A percentile compares a stretch with the other conserved stretches of the same genome.
Conservation (phyloP, 2,888 invertebrate species). For the Myopa testacea region DNA sequence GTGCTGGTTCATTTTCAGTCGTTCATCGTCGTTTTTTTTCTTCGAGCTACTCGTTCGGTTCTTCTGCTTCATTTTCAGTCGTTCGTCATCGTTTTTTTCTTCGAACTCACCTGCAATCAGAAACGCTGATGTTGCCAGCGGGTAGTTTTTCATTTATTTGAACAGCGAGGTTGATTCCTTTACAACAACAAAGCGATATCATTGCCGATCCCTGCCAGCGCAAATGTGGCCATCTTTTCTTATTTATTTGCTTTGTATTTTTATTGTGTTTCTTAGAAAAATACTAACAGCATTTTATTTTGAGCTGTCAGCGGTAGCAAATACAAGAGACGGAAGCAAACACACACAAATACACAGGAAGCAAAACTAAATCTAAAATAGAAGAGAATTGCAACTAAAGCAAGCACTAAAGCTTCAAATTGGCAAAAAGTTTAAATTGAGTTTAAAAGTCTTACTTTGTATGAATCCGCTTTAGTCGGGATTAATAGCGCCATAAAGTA, state of each 20-base stretch:
- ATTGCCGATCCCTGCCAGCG: neutral
- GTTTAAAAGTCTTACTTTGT: neutral
- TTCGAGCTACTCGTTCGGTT: neutral
- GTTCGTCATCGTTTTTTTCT: neutral
- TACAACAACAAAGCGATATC: neutral
- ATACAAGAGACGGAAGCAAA: neutral
- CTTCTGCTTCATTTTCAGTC: neutral
- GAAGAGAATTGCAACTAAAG: neutral
- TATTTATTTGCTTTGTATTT: neutral
- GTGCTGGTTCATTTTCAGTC: neutral
- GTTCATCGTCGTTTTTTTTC: neutral
- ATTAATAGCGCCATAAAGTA: conserved; percentile 2
- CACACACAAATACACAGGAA: neutral
- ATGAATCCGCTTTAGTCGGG: neutral
- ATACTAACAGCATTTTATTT: neutral
- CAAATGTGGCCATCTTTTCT: neutral
- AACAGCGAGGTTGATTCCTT: neutral
- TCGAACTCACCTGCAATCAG: neutral
- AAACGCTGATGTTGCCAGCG: conserved; percentile 6
- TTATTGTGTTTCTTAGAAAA: neutral
- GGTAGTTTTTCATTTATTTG: conserved; percentile 6
- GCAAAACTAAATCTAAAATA: neutral
- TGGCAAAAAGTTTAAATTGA: conserved; percentile 6
- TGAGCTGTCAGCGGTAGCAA: neutral
- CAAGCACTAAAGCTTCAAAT: neutral